Percentiles rank a stretch among this genome's conserved stretches.
These are phyloP conservation scores for Hetaerina titia DNA, from an alignment of 2,888 invertebrate species.

Conservation along the genomic window DNA sequence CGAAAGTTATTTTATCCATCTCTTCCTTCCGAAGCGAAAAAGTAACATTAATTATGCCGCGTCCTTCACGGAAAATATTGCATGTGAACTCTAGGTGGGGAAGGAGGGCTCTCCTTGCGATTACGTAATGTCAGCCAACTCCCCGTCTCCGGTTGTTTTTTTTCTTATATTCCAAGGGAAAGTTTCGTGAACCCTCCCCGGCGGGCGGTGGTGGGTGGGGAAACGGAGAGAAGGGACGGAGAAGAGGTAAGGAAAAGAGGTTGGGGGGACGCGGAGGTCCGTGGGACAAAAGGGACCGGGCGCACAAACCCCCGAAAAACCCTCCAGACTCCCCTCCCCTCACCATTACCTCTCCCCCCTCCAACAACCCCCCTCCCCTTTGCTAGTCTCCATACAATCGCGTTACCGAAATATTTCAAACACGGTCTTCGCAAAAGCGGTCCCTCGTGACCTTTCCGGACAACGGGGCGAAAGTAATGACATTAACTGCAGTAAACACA, in stretches of 20 bases:
- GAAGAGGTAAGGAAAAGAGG: background rate
- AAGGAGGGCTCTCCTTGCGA: background rate
- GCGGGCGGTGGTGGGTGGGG: background rate
- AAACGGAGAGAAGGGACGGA: background rate
- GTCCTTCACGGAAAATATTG: background rate
- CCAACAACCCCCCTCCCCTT: background rate
- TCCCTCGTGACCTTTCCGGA: constrained; percentile 55
- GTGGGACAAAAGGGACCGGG: background rate
- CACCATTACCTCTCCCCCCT: background rate
- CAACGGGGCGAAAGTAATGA: constrained; percentile 50
- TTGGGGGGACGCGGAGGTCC: background rate
- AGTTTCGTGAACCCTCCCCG: background rate
- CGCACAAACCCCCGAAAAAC: background rate
- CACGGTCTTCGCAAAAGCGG: background rate
- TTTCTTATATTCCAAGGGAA: constrained; percentile 2
- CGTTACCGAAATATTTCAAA: constrained; percentile 50
- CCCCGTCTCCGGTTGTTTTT: background rate
- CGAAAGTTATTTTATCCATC: background rate
- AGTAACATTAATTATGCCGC: constrained; percentile 4
- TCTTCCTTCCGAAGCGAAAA: background rate
- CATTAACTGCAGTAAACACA: constrained; percentile 60
- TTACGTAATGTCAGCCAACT: constrained; percentile 9
- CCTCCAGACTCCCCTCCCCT: background rate
- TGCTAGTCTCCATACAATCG: background rate
- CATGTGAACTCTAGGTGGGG: background rate